Evolutionary conservation across 2,113 vertebrate genomes (phyloP).

Genomic region (Geococcyx californianus): DNA sequence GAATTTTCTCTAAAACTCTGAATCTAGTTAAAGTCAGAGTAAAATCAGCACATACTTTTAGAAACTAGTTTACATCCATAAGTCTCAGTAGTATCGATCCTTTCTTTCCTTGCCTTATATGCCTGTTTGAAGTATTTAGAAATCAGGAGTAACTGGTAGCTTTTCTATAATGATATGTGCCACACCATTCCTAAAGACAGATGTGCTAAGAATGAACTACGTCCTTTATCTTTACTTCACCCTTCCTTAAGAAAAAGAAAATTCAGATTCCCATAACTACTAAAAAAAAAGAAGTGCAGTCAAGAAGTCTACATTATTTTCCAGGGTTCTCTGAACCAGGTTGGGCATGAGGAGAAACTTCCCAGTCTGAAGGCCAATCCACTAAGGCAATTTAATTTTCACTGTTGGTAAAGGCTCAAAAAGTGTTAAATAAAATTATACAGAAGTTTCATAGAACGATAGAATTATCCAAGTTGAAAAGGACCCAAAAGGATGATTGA

Average conservation of each 20-base stretch:
- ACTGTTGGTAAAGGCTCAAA: not conserved
- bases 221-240: not conserved
- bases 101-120: not conserved
- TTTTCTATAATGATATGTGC: not conserved
- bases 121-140: not conserved
- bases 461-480: too few relatives aligned
- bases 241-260: not conserved
- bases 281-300: accelerated
- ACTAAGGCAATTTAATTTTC: not conserved
- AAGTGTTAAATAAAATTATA: not conserved
- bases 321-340: not conserved
- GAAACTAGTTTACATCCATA: not conserved
- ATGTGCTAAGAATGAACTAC: not conserved
- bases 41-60: not conserved
- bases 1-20: not conserved
- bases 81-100: not conserved
- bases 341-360: not conserved
- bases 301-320: not conserved
- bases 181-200: not conserved
- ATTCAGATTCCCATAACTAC: not conserved
- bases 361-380: not conserved
- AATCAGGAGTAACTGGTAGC: not conserved
- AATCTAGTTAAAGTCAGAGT: not conserved
- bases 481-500: too few relatives aligned
- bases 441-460: too few relatives aligned